phyloP scores from a whole-genome alignment of 2,797 vertebrate genomes.

The Craterocephalus amniculus region DNA sequence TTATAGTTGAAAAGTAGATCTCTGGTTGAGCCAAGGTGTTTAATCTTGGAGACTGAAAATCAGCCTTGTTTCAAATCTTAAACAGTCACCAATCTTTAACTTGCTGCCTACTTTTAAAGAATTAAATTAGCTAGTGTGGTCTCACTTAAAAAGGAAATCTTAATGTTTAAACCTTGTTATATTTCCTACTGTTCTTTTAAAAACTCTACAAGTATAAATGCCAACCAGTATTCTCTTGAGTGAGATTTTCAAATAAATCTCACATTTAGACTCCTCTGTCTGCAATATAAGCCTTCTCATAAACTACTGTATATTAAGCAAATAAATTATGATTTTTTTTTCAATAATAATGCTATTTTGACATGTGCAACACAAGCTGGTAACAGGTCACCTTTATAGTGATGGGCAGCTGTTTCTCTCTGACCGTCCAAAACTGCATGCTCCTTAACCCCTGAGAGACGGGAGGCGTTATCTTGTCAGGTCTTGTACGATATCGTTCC shows the following conservation, averaged over 20 bases:
- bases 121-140: background rate
- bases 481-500: constrained; percentile 32
- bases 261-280: background rate
- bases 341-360: background rate
- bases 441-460: constrained; percentile 61
- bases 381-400: constrained; percentile 47
- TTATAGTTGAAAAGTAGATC: constrained; percentile 62
- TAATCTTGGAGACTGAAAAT: constrained; percentile 52
- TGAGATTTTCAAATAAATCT: background rate
- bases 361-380: constrained; percentile 33
- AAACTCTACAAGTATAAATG: background rate
- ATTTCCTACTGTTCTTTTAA: background rate
- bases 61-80: constrained; percentile 60
- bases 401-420: constrained; percentile 64
- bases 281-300: background rate
- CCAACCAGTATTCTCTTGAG: background rate
- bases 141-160: constrained; percentile 7
- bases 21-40: constrained; percentile 69
- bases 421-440: constrained; percentile 48
- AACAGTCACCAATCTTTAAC: constrained; percentile 16
- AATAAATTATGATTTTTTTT: background rate
- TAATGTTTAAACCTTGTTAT: background rate
- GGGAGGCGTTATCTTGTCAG: constrained; percentile 52
- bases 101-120: constrained; percentile 1
- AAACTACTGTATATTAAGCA: background rate